A percentile compares a stretch with the other conserved stretches of the same genome.
phyloP scores from a whole-genome alignment of 2,888 invertebrate genomes.

The Phengaris arion region DNA sequence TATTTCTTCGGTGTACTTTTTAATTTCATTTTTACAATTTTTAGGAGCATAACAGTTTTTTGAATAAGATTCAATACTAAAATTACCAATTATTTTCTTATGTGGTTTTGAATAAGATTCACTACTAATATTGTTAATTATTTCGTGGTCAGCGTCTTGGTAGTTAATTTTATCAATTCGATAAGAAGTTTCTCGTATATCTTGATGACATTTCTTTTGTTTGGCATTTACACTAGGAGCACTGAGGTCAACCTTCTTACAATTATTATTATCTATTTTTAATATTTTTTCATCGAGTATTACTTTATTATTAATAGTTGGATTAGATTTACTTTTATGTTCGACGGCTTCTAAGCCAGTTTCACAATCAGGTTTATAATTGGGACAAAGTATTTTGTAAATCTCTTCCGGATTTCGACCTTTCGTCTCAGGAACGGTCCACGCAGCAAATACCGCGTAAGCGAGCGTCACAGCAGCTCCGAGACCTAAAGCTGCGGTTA shows the following conservation, averaged over 20 bases:
- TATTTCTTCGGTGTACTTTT: not conserved
- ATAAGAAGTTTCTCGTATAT: not conserved
- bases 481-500: conserved; percentile 44
- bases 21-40: not conserved
- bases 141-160: not conserved
- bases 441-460: conserved; percentile 45
- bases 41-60: not conserved
- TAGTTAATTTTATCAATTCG: not conserved
- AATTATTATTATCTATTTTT: not conserved
- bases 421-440: conserved; percentile 53
- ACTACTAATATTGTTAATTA: not conserved
- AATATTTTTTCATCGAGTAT: not conserved
- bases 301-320: not conserved
- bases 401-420: conserved; percentile 47
- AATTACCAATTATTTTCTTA: not conserved
- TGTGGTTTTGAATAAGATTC: not conserved
- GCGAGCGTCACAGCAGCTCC: conserved; percentile 50
- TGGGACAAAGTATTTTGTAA: conserved; percentile 38
- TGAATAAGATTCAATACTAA: not conserved
- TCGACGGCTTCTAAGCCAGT: not conserved
- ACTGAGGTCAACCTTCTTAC: not conserved
- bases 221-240: not conserved
- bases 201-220: not conserved
- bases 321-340: not conserved
- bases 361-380: not conserved